Evolutionary conservation across 2,797 vertebrate species (phyloP), one percentile per base, ranked within the genome.

Genomic region (Rallus crepitans): DNA sequence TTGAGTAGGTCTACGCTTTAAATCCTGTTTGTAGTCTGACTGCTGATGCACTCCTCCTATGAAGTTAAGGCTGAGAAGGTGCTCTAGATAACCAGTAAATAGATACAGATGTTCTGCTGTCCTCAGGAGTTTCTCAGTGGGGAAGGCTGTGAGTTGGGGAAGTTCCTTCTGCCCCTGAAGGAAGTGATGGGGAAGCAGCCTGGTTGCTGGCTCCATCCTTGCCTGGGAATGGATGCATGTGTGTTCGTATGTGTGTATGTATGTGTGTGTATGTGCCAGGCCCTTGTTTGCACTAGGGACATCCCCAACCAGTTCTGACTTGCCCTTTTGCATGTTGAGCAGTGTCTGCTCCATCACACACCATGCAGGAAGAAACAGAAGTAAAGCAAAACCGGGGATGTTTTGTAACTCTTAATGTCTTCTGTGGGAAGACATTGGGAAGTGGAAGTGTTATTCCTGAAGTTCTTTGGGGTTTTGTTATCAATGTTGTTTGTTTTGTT

Each of bases 251-350:
- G 1, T 16, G 59, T 0, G 1, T 31, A 28, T 42, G 39, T 5
- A 1, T 0, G 1, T 14, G 1, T 0, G 1, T 16, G 59, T 0
- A 0, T 33, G 28, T 39, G 35, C 7, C 65, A 45, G 53, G 16
- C 11, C 42, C 27, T 31, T 42, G n/a, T 35, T 56, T 30, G 19
- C 2, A 0, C 60, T 35, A 15, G 16, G 30, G 5, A 11, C 27
- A 5, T 12, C 73, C 39, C 42, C 37, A 52, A 12, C 4, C 27
- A 15, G 24, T 19, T 24, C n/a, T 19, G 2, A 1, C 53, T 33
- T 18, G 14, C 8, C 31, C n/a, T 12, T 8, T 35, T 2, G 2
- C 25, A 8, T 0, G 6, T 28, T 37, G 57, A 60, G 21, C 35
- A 19, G 33, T 0, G 2, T 20, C 59, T 50, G 12, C 40, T 89